These are phyloP conservation scores for Pseudopleuronectes americanus DNA, from an alignment of 2,797 vertebrate genomes.

Conservation along the genomic window DNA sequence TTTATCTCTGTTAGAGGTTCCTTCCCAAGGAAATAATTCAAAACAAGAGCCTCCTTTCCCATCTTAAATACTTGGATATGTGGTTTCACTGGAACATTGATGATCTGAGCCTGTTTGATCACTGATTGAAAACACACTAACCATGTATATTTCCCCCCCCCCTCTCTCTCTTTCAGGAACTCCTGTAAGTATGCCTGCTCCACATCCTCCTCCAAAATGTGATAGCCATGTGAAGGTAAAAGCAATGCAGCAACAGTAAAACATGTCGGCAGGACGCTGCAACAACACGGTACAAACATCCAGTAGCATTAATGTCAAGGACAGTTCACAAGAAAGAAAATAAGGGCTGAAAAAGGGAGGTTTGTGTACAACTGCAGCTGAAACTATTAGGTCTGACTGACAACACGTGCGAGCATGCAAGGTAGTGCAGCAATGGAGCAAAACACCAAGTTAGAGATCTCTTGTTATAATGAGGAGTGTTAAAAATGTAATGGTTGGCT, in stretches of 20 bases:
- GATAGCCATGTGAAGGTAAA: slow-evolving; percentile 67
- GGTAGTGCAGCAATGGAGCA: too few relatives aligned
- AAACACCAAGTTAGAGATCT: too few relatives aligned
- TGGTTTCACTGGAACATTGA: slow-evolving; percentile 49
- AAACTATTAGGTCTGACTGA: too few relatives aligned
- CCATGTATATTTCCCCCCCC: slow-evolving; percentile 51
- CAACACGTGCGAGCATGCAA: too few relatives aligned
- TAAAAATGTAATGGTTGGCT: too few relatives aligned
- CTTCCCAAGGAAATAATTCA: slow-evolving; percentile 13
- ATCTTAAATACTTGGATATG: slow-evolving; percentile 37
- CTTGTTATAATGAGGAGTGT: too few relatives aligned
- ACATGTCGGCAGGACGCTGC: neutral
- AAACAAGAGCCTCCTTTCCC: slow-evolving; percentile 32
- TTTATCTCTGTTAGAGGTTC: slow-evolving; percentile 32
- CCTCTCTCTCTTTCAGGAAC: slow-evolving; percentile 86
- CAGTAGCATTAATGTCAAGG: neutral
- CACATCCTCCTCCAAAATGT: slow-evolving; percentile 53
- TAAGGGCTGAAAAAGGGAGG: neutral
- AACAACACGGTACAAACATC: neutral
- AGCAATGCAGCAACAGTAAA: neutral
- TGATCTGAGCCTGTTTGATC: slow-evolving; percentile 46
- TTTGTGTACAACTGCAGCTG: neutral
- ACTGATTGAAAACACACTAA: slow-evolving; percentile 62
- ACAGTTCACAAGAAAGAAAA: slow-evolving; percentile 6
- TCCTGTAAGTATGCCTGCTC: slow-evolving; percentile 93